Evolutionary conservation across 2,113 vertebrate genomes (phyloP), one percentile per base, ranked within the genome.

Genomic region (Synchiropus splendidus): DNA sequence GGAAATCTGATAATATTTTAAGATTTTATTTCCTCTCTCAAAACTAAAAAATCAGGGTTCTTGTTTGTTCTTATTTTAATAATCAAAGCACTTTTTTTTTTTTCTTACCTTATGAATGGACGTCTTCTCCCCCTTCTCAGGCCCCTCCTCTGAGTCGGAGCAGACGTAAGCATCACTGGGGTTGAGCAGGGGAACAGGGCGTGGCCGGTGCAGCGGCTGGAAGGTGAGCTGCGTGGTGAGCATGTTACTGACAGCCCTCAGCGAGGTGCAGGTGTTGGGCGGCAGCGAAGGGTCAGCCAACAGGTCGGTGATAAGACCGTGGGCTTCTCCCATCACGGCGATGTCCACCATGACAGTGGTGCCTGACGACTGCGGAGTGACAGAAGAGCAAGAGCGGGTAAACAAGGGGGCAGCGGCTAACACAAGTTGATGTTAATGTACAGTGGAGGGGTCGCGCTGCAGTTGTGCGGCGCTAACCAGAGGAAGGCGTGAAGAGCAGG

Each of bases 321-420:
- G 95, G 1, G 95, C 95, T 61, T 98, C 95, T 6, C 94, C 95
- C 95, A 98, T 98, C 70, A 98, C 91, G 0, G 93, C 91, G 0
- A 98, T 94, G 43, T 98, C 95, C 82, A 98, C 94, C 10, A 86
- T 89, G 58, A 98, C 90, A 12, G 88, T 94, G 78, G 93, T 97
- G 63, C 95, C 93, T 54, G 92, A 93, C 11, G 88, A 93, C 95
- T 98, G 38, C 10, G 39, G 16, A 27, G 42, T 16, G 48, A 45
- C 54, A 61, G 21, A 39, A 35, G 64, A 39, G 58, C 18, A 50
- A 39, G 3, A 17, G 36, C 10, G 52, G 16, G 43, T 58, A 43
- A 75, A 48, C 46, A 38, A 46, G 18, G 38, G 1, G 41, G 38
- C 51, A 12, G 40, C 13, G 39, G 47, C 39, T 58, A 30, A 56